Evolutionary conservation across 2,888 invertebrate genomes (phyloP).

Genomic region (Drosophila setosimentum): DNA sequence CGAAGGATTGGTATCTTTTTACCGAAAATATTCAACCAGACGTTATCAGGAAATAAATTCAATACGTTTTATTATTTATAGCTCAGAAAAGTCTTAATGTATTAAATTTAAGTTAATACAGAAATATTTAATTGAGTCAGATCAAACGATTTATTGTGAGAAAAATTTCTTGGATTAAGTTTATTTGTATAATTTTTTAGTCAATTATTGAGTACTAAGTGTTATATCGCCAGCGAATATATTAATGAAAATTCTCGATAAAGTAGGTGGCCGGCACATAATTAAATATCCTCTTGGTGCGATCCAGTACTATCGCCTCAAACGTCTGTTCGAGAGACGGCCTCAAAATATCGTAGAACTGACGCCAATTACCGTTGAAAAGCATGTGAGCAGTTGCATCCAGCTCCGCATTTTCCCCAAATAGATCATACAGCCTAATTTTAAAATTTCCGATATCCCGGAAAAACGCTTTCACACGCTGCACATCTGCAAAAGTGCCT

Average conservation of each 20-base stretch:
- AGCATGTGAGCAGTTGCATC: conserved; percentile 89
- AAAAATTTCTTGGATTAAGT: neutral
- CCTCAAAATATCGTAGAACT: conserved; percentile 88
- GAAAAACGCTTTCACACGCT: conserved; percentile 87
- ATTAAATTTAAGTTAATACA: neutral
- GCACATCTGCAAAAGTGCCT: conserved; percentile 88
- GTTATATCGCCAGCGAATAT: neutral
- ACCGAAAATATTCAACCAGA: too few species aligned
- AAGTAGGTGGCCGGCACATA: conserved; percentile 87
- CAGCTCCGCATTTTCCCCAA: conserved; percentile 80
- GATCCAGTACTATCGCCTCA: conserved; percentile 88
- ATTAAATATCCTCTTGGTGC: conserved; percentile 88
- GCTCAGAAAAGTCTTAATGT: neutral
- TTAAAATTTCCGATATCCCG: conserved; percentile 87
- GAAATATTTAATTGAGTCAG: neutral
- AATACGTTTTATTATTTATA: neutral
- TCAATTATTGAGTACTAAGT: neutral
- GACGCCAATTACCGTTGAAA: conserved; percentile 90
- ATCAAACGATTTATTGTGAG: neutral
- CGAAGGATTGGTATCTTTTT: too few species aligned
- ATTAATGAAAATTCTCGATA: conserved; percentile 54
- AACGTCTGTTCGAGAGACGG: conserved; percentile 89
- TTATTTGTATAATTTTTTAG: neutral
- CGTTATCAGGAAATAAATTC: neutral
- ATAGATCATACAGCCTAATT: conserved; percentile 88